phyloP scores from a whole-genome alignment of 1,140 invertebrate genomes.

The Drosophila tropicalis region DNA sequence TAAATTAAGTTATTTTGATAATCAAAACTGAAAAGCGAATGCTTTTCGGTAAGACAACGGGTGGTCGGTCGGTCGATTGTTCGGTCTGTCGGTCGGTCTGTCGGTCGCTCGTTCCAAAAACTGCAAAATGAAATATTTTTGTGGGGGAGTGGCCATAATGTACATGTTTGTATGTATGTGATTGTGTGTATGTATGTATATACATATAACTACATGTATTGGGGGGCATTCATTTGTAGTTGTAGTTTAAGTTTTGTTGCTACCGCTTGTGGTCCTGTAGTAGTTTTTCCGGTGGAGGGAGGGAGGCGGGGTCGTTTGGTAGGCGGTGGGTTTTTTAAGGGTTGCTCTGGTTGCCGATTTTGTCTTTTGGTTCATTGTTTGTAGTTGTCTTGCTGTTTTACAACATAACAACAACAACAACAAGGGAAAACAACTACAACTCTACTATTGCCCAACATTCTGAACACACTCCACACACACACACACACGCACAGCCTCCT shows the following conservation, averaged over 20 bases:
- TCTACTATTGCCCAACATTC: slow-evolving; percentile 14
- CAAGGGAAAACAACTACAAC: background rate
- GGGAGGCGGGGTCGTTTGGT: background rate
- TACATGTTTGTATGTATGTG: background rate
- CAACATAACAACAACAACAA: slow-evolving; percentile 30
- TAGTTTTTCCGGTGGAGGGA: no score
- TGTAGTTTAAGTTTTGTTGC: slow-evolving; percentile 39
- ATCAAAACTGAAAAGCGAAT: slow-evolving; percentile 78
- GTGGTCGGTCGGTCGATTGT: background rate
- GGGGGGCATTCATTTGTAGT: slow-evolving; percentile 71
- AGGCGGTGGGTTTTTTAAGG: slow-evolving; percentile 39
- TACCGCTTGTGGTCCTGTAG: background rate
- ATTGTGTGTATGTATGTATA: background rate
- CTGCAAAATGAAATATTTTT: slow-evolving; percentile 3
- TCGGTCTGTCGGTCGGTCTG: background rate
- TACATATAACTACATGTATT: slow-evolving; percentile 19
- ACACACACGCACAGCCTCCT: slow-evolving; percentile 1
- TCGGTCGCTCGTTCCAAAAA: background rate
- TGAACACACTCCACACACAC: slow-evolving; percentile 22
- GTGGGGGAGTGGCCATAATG: background rate
- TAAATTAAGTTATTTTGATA: slow-evolving; percentile 81
- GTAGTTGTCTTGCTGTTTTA: slow-evolving; percentile 51
- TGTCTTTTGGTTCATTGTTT: slow-evolving; percentile 58
- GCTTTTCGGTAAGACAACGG: slow-evolving; percentile 52
- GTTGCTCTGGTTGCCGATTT: slow-evolving; percentile 47